Evolutionary conservation across 2,888 invertebrate genomes (phyloP), one percentile per base, ranked within the genome.

Genomic region (Tromatobia lineatoria): DNA sequence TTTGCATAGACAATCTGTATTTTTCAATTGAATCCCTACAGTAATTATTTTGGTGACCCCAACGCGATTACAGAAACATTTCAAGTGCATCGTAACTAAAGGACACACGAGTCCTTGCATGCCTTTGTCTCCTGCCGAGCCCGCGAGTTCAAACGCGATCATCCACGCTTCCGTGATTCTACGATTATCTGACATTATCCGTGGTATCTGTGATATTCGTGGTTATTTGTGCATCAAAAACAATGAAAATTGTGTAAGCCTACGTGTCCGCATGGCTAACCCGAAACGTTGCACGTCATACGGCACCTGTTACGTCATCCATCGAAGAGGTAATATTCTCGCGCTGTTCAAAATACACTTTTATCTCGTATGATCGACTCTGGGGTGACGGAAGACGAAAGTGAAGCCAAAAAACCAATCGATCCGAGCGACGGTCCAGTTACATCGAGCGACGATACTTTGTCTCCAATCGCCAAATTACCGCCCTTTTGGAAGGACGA

Each of bases 401-500:
- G 1, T 13, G 52, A 29, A 15, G 50, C 11, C 52, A 34, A 66
- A 38, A 54, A 4, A 29, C 2, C 29, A 4, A 4, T 29, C 29
- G 29, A 29, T 3, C 3, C 4, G 29, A 4, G 4, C 29, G 29
- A 29, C 4, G 29, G 29, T 4, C 29, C 2, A 29, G 4, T 4
- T 29, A 29, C 29, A 29, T 29, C 29, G 29, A 29, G 4, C 4
- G 4, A 29, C 4, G 29, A 29, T 29, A 29, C 29, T 29, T 29
- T 54, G 76, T 76, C 76, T 50, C 54, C 23, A 0, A 76, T 67
- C 29, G 76, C 76, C 6, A 67, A 66, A 34, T 13, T 81, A 0
- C 75, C 75, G 10, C 80, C 75, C 8, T 81, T 73, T 47, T 73
- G 59, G 73, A 61, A 59, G 2, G 57, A 47, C 25, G 29, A 73